Evolutionary conservation across 2,888 invertebrate genomes (phyloP).

Genomic region (Epinotia nisella): DNA sequence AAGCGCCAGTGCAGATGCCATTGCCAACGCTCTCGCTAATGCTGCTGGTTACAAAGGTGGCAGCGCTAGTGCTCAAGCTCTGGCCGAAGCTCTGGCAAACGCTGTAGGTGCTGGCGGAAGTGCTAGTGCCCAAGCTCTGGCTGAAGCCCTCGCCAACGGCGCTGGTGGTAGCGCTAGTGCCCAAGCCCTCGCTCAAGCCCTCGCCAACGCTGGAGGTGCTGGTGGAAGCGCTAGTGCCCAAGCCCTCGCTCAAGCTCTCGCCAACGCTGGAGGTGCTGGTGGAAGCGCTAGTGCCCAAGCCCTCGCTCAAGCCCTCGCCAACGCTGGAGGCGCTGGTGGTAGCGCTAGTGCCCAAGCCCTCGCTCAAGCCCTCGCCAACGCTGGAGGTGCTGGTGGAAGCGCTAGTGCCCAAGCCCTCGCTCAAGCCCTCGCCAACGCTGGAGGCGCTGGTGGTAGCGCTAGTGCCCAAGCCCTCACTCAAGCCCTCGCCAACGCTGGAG

Average conservation of each 20-base stretch:
- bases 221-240: background rate
- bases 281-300: background rate
- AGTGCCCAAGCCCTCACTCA: background rate
- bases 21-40: background rate
- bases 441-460: background rate
- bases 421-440: background rate
- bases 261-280: background rate
- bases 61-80: slow-evolving; percentile 5
- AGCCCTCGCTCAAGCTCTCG: slow-evolving; percentile 6
- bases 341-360: slow-evolving; percentile 8
- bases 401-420: slow-evolving; percentile 6
- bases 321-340: background rate
- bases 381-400: background rate
- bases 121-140: background rate
- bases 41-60: background rate
- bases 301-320: background rate
- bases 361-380: slow-evolving; percentile 15
- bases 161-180: background rate
- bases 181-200: background rate
- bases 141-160: background rate
- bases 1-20: background rate
- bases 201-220: background rate
- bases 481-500: background rate
- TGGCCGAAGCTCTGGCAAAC: background rate
- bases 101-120: background rate